Conservation (phyloP, 2,113 vertebrate species). For the Cyanoliseus patagonus region DNA sequence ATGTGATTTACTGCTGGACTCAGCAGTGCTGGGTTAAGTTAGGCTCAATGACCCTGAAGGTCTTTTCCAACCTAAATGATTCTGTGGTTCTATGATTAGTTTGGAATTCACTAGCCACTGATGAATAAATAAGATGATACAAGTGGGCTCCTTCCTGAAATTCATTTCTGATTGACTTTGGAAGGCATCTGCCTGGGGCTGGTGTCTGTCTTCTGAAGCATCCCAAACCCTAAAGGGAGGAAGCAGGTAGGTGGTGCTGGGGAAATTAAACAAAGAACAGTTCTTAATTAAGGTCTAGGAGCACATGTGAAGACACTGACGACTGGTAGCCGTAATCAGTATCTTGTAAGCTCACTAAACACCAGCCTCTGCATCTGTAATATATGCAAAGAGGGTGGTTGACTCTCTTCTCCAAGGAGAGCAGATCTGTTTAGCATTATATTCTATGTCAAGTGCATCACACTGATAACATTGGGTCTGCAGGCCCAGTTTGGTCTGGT, state of each 20-base stretch:
- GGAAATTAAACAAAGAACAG: conserved; percentile 60
- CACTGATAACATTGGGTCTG: not conserved
- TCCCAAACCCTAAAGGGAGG: not conserved
- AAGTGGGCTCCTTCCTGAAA: conserved; percentile 56
- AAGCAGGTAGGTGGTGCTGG: conserved; percentile 23
- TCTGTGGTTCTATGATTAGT: not conserved
- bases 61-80: not conserved
- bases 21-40: not conserved
- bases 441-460: not conserved
- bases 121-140: conserved; percentile 65
- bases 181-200: conserved; percentile 23
- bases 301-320: not conserved
- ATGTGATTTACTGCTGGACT: too few species aligned
- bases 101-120: conserved; percentile 20
- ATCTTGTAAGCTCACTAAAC: conserved; percentile 44
- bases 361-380: conserved; percentile 7
- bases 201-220: conserved; percentile 48
- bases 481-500: not conserved
- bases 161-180: conserved; percentile 65
- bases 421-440: not conserved
- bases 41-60: not conserved
- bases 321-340: conserved; percentile 44
- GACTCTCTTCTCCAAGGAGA: not conserved
- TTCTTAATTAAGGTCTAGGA: conserved; percentile 70
- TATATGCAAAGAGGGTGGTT: not conserved